Base-by-base conservation (phyloP, 2,113 vertebrate genomes). In the Vulpes vulpes region DNA sequence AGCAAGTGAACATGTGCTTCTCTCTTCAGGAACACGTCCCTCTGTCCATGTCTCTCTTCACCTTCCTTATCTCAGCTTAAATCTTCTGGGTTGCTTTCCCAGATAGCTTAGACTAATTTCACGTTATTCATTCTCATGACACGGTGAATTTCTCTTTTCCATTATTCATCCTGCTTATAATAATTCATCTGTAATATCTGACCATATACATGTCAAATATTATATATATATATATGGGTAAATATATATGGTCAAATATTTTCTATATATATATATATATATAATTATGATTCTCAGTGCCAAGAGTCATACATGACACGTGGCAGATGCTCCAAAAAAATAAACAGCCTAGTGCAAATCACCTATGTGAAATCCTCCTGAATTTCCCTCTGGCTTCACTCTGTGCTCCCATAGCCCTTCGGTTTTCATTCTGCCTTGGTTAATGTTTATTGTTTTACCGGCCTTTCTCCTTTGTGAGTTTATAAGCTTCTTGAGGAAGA, bases 401-500 rank as follows among this genome's bases (percentile, higher is more conserved):
- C 22, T 6, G 9, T 10, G 25, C 14, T 35, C 14, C 4, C 35
- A 55, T 0, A 51, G 57, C 1, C 20, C 35, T n/a, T 49, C 10
- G 14, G 30, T 27, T 65, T 82, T 69, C 78, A 49, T 17, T 38
- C 27, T 11, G 55, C 57, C 25, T 57, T 27, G 59, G 55, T 74
- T 35, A 73, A 8, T 12, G n/a, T 2, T 62, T 38, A 60, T 6
- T 14, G 16, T 57, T 83, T 32, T 22, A 71, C 55, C 10, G 38
- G 7, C 38, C 71, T 51, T 64, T 65, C n/a, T 82, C 73, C 55
- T 71, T 84, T 22, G 20, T 27, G 43, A 38, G 35, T 57, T 25
- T 49, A 64, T 20, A 30, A 67, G 15, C 60, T 62, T 86, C 57
- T 32, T 51, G 35, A 57, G 35, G n/a, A 62, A 71, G 78, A 83